These are phyloP conservation scores for Torymus texanus DNA, from an alignment of 2,888 invertebrate species.

Conservation along the genomic window DNA sequence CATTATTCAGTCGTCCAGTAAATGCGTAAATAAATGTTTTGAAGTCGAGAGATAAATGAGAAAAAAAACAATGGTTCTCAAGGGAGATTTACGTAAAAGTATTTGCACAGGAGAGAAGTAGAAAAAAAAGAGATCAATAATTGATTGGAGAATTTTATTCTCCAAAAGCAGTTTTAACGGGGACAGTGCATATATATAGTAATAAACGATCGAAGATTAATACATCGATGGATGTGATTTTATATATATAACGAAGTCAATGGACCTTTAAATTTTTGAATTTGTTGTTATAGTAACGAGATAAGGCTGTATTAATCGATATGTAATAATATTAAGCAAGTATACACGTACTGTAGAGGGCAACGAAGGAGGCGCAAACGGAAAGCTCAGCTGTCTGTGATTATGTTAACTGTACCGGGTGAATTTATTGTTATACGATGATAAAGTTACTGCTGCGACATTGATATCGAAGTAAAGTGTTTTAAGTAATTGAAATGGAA, in stretches of 20 bases:
- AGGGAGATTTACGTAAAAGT: too few relatives aligned
- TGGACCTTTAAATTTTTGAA: constrained; percentile 36
- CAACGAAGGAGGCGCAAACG: neutral
- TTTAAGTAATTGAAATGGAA: constrained; percentile 6
- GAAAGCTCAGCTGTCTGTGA: constrained; percentile 37
- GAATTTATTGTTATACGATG: constrained; percentile 31
- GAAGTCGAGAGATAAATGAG: too few relatives aligned
- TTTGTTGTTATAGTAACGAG: neutral
- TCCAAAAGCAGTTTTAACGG: too few relatives aligned
- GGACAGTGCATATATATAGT: constrained; percentile 6
- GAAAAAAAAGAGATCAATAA: too few relatives aligned
- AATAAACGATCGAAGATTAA: constrained; percentile 17
- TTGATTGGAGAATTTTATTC: too few relatives aligned
- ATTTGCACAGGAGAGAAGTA: too few relatives aligned
- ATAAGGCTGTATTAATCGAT: constrained; percentile 18
- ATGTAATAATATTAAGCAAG: neutral
- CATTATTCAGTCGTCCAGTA: too few relatives aligned
- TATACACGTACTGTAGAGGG: too few relatives aligned
- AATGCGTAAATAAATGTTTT: too few relatives aligned
- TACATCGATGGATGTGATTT: constrained; percentile 44
- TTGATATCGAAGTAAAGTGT: constrained; percentile 12
- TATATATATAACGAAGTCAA: constrained; percentile 34
- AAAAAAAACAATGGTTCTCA: too few relatives aligned
- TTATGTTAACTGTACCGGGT: constrained; percentile 26
- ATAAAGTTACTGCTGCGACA: neutral